A percentile compares a stretch with the other conserved stretches of the same genome.
Evolutionary conservation across 2,797 vertebrate species (phyloP).

Genomic region (Ctenochaetus hawaiiensis): DNA sequence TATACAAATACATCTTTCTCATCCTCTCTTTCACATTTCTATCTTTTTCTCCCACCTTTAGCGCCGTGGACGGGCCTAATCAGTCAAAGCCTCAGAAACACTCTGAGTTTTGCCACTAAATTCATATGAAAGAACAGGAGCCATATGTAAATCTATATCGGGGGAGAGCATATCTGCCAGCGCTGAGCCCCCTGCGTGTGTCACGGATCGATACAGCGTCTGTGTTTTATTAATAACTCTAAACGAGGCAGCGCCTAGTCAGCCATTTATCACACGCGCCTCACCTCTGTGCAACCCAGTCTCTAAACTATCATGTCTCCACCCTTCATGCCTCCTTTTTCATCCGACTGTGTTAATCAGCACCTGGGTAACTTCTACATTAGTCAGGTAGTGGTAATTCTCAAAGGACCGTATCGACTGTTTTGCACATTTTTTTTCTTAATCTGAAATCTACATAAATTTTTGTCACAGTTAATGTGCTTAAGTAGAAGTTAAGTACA

Average conservation of each 20-base stretch:
- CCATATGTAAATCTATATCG: conserved; percentile 81
- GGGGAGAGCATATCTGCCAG: conserved; percentile 66
- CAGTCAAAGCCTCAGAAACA: conserved; percentile 69
- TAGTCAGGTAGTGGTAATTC: conserved; percentile 7
- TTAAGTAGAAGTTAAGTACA: background rate
- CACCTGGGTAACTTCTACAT: conserved; percentile 49
- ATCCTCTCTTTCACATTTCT: conserved; percentile 9
- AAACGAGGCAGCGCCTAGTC: conserved; percentile 70
- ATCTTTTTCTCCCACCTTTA: conserved; percentile 25
- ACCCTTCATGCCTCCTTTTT: conserved; percentile 8
- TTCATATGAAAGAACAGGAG: conserved; percentile 67
- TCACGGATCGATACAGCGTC: conserved; percentile 74
- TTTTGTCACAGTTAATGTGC: background rate
- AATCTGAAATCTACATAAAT: background rate
- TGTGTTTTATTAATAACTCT: conserved; percentile 84
- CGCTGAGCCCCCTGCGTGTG: conserved; percentile 50
- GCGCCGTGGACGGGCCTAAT: conserved; percentile 58
- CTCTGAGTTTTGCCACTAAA: conserved; percentile 68
- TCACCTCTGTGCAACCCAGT: conserved; percentile 59
- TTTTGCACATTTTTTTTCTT: background rate
- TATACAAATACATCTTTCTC: conserved; percentile 53
- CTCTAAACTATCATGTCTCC: conserved; percentile 57
- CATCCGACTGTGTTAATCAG: conserved; percentile 60
- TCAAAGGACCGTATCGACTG: conserved; percentile 1
- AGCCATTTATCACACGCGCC: conserved; percentile 75